Evolutionary conservation across 2,113 vertebrate species (phyloP).

Genomic region (Heliornis fulica): DNA sequence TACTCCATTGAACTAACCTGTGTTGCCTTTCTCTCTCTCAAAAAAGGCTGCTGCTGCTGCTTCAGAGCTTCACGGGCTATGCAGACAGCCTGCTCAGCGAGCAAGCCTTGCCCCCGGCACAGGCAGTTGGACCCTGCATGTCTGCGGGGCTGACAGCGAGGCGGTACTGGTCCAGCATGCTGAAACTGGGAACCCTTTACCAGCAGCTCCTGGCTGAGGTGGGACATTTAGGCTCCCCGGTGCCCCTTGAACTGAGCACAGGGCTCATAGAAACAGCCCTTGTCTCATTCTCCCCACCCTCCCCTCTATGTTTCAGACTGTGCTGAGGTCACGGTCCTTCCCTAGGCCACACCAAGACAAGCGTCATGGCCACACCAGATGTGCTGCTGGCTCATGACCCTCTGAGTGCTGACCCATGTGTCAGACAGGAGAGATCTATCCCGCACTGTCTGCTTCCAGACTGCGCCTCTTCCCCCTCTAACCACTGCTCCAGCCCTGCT

Average conservation of each 20-base stretch:
- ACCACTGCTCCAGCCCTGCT: accelerated
- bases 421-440: neutral
- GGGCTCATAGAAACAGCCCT: neutral
- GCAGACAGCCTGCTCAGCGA: constrained; percentile 62
- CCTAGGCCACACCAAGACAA: accelerated
- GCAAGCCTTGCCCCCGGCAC: neutral
- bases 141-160: constrained; percentile 85
- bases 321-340: neutral
- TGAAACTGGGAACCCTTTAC: constrained; percentile 69
- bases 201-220: constrained; percentile 62
- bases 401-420: neutral
- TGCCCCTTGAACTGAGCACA: accelerated
- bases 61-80: constrained; percentile 86
- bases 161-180: constrained; percentile 83
- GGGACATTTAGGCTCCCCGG: neutral
- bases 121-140: constrained; percentile 66
- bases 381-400: neutral
- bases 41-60: constrained; percentile 85
- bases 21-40: neutral
- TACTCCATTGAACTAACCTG: accelerated
- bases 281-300: neutral
- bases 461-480: neutral
- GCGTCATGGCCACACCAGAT: accelerated
- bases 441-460: neutral
- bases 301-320: accelerated